A percentile compares a stretch with the other conserved stretches of the same genome.
Evolutionary conservation across 2,888 invertebrate genomes (phyloP).

Genomic region (Drosophila sordidula): DNA sequence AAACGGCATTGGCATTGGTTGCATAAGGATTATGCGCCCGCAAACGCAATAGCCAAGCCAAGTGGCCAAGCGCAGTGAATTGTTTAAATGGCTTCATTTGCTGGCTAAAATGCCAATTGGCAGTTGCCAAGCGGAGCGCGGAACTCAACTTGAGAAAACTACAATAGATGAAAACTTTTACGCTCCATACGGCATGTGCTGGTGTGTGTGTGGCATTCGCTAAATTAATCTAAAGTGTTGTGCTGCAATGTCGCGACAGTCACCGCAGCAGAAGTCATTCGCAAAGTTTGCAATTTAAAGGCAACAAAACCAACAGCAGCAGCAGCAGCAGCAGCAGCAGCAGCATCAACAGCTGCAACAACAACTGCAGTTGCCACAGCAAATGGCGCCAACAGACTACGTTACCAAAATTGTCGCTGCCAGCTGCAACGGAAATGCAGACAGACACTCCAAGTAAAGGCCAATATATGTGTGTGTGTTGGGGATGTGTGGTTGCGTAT

Average conservation of each 20-base stretch:
- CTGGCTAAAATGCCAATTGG: slow-evolving; percentile 60
- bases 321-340: slow-evolving; percentile 23
- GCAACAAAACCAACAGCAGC: slow-evolving; percentile 53
- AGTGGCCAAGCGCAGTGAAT: slow-evolving; percentile 34
- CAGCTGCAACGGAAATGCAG: slow-evolving; percentile 65
- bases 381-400: slow-evolving; percentile 49
- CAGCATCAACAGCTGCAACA: slow-evolving; percentile 37
- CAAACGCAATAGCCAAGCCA: slow-evolving; percentile 10
- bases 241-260: slow-evolving; percentile 33
- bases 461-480: slow-evolving; percentile 12
- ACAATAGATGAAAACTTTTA: slow-evolving; percentile 58
- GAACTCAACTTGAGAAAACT: slow-evolving; percentile 35
- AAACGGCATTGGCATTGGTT: slow-evolving; percentile 35
- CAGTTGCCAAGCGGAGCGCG: slow-evolving; percentile 56
- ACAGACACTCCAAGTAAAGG: slow-evolving; percentile 42
- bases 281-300: slow-evolving; percentile 68
- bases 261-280: slow-evolving; percentile 55
- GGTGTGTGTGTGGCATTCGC: slow-evolving; percentile 48
- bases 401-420: slow-evolving; percentile 51
- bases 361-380: slow-evolving; percentile 39
- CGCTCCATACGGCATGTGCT: slow-evolving; percentile 1
- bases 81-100: slow-evolving; percentile 73
- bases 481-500: slow-evolving; percentile 4
- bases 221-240: slow-evolving; percentile 75
- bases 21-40: slow-evolving; percentile 46